Conservation (phyloP, 2,113 vertebrate species). For the Psettodes erumei region DNA sequence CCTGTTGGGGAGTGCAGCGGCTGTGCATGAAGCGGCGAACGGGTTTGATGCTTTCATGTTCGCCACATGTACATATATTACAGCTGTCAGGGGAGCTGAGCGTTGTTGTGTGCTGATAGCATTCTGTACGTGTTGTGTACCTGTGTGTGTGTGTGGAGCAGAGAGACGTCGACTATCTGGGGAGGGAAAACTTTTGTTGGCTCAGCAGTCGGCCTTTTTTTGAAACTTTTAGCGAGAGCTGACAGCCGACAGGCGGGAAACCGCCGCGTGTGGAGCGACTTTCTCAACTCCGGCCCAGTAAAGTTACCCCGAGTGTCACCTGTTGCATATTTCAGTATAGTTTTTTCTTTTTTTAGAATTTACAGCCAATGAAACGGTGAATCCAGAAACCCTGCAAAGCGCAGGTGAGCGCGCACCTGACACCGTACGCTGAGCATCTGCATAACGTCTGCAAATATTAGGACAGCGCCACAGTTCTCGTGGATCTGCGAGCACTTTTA, state of each 20-base stretch:
- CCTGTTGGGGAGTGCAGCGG: conserved; percentile 11
- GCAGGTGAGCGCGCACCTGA: neutral
- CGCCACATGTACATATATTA: conserved; percentile 27
- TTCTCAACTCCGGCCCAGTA: conserved; percentile 4
- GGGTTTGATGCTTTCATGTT: conserved; percentile 35
- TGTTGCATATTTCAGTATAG: conserved; percentile 56
- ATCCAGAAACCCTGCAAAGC: conserved; percentile 13
- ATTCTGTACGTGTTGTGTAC: conserved; percentile 8
- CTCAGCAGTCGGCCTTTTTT: conserved; percentile 60
- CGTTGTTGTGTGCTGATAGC: conserved; percentile 32
- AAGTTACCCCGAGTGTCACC: conserved; percentile 12
- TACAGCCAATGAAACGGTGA: neutral
- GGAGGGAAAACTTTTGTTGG: conserved; percentile 52
- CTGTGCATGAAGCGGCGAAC: conserved; percentile 9
- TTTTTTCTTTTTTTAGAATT: too few species aligned
- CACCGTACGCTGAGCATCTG: neutral
- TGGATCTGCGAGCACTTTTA: neutral
- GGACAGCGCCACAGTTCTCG: neutral
- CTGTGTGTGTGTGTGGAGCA: neutral
- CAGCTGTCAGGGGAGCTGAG: conserved; percentile 46
- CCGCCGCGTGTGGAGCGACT: conserved; percentile 10
- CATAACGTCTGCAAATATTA: neutral
- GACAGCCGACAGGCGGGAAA: conserved; percentile 36
- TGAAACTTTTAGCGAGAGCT: conserved; percentile 33
- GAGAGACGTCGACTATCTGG: conserved; percentile 1